A percentile compares a stretch with the other conserved stretches of the same genome.
phyloP scores from a whole-genome alignment of 2,797 vertebrate genomes.

The Peromyscus nudipes region DNA sequence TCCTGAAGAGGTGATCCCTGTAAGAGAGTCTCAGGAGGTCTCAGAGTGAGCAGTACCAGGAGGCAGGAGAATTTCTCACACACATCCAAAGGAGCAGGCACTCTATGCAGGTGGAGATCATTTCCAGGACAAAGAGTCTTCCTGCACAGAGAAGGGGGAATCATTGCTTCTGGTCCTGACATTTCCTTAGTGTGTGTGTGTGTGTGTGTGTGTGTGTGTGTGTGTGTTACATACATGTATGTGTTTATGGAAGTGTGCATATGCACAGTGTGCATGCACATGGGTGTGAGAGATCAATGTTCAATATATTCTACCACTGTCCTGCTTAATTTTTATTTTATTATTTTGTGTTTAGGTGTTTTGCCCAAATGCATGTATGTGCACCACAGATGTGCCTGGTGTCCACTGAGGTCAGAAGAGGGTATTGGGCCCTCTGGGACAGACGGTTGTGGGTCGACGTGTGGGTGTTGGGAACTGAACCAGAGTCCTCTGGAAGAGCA shows the following conservation, averaged over 20 bases:
- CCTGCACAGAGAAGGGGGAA: accelerated
- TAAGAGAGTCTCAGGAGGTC: background rate
- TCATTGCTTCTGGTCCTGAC: background rate
- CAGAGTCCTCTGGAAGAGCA: background rate
- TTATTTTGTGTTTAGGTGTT: background rate
- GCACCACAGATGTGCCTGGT: background rate
- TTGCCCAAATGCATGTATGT: background rate
- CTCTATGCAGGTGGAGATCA: background rate
- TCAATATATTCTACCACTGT: background rate
- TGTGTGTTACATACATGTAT: no score
- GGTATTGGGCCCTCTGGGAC: background rate
- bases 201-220: background rate
- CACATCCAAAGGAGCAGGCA: background rate
- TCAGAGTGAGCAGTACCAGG: background rate
- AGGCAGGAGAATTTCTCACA: background rate
- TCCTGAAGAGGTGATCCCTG: background rate
- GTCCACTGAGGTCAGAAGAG: background rate
- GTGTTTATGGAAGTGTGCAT: background rate
- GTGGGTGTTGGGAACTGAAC: background rate
- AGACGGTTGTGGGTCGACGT: background rate
- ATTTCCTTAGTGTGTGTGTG: background rate
- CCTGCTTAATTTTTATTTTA: background rate
- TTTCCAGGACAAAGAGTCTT: background rate
- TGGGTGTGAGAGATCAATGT: background rate
- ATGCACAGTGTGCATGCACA: background rate